Conservation (phyloP, 2,797 vertebrate genomes). For the Hipposideros larvatus region DNA sequence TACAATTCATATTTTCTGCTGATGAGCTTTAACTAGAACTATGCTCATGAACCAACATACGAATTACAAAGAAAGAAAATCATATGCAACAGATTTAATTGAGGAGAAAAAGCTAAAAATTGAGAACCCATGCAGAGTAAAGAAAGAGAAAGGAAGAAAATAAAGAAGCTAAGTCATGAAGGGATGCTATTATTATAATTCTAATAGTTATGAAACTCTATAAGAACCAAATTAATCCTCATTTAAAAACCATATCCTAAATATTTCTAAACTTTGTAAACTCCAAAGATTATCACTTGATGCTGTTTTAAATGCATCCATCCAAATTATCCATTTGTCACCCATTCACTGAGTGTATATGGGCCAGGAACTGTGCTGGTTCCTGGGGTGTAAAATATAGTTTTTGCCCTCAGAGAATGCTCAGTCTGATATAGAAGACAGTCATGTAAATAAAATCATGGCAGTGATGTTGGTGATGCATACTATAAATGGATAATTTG, state of each 20-base stretch:
- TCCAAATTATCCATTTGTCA: background rate
- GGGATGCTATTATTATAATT: background rate
- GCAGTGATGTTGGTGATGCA: background rate
- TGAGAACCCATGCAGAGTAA: background rate
- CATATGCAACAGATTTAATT: background rate
- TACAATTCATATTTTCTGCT: background rate
- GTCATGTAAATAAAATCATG: background rate
- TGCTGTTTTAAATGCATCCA: background rate
- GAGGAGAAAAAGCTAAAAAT: background rate
- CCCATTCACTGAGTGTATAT: no score
- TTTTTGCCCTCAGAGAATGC: background rate
- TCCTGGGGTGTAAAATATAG: background rate
- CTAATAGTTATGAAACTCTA: background rate
- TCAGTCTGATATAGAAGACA: slow-evolving; percentile 1
- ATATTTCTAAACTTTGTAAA: slow-evolving; percentile 26
- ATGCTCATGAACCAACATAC: background rate
- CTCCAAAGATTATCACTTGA: background rate
- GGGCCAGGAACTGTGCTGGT: background rate
- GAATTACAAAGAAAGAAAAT: slow-evolving; percentile 3
- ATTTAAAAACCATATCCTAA: slow-evolving; percentile 24
- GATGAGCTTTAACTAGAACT: background rate
- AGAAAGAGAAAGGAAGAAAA: background rate
- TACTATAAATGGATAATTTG: background rate
- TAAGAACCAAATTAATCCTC: background rate
- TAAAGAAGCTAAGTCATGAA: background rate